Conservation (phyloP, 2,113 vertebrate genomes). For the Sula dactylatra region DNA sequence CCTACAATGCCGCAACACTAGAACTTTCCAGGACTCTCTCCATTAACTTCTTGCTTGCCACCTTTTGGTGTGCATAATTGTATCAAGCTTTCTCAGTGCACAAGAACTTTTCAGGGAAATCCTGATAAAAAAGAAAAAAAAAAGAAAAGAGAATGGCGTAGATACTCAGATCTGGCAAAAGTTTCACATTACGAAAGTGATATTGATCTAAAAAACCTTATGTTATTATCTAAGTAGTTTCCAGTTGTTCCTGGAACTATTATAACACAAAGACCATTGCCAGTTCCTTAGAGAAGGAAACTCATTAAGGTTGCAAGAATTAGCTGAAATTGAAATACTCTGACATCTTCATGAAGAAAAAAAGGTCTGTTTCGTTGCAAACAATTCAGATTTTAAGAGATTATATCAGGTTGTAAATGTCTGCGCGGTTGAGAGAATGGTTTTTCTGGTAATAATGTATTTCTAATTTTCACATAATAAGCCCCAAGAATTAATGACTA, state of each 20-base stretch:
- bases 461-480: slow-evolving; percentile 80
- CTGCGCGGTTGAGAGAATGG: slow-evolving; percentile 63
- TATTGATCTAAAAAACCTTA: slow-evolving; percentile 67
- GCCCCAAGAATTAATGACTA: slow-evolving; percentile 56
- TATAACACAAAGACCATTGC: slow-evolving; percentile 60
- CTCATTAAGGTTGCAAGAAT: slow-evolving; percentile 70
- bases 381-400: slow-evolving; percentile 71
- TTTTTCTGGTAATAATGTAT: slow-evolving; percentile 72
- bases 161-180: slow-evolving; percentile 57
- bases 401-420: slow-evolving; percentile 74
- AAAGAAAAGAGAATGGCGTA: not conserved
- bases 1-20: not conserved
- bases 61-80: not conserved
- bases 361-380: slow-evolving; percentile 66
- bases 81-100: slow-evolving; percentile 3
- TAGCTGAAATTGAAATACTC: slow-evolving; percentile 78
- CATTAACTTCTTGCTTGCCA: slow-evolving; percentile 14
- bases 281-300: slow-evolving; percentile 68
- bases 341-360: slow-evolving; percentile 74
- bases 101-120: slow-evolving; percentile 56
- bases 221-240: slow-evolving; percentile 72
- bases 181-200: slow-evolving; percentile 61
- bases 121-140: not conserved
- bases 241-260: slow-evolving; percentile 76
- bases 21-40: not conserved